phyloP scores from a whole-genome alignment of 2,797 vertebrate genomes.

The Allobates femoralis region DNA sequence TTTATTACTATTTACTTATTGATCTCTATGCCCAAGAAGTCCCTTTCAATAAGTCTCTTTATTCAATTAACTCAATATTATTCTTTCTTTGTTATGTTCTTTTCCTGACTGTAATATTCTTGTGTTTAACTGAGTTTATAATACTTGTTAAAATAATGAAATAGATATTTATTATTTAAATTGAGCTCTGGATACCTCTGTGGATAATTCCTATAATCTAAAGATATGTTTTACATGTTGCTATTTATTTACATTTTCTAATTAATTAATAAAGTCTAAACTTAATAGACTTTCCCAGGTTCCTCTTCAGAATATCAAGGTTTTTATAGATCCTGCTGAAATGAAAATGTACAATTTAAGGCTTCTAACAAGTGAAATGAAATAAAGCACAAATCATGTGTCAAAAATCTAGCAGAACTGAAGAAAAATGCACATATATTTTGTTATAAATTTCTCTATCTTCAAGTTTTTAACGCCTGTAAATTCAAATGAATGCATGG shows the following conservation, averaged over 20 bases:
- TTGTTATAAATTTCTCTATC: background rate
- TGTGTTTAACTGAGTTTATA: no score
- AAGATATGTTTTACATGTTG: constrained; percentile 1
- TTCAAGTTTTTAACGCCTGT: constrained; percentile 12
- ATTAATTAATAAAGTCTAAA: constrained; percentile 27
- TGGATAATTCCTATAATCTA: background rate
- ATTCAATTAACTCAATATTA: no score
- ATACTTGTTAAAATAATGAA: no score
- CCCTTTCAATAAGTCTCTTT: no score
- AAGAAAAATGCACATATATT: constrained; percentile 26
- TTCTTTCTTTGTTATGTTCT: no score
- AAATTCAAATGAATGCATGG: constrained; percentile 28
- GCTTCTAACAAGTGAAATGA: constrained; percentile 46
- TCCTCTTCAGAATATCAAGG: background rate
- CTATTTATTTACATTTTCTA: constrained; percentile 10
- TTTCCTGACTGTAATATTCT: no score
- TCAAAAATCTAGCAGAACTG: constrained; percentile 15
- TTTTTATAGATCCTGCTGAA: constrained; percentile 26
- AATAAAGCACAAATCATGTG: constrained; percentile 55
- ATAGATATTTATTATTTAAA: no score
- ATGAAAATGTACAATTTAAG: constrained; percentile 46
- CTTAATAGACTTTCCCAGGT: constrained; percentile 8
- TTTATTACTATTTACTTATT: no score
- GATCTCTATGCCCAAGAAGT: no score
- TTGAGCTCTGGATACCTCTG: no score